These are phyloP conservation scores for Tanytarsus gracilentus DNA, from an alignment of 2,888 invertebrate genomes.

Conservation along the genomic window DNA sequence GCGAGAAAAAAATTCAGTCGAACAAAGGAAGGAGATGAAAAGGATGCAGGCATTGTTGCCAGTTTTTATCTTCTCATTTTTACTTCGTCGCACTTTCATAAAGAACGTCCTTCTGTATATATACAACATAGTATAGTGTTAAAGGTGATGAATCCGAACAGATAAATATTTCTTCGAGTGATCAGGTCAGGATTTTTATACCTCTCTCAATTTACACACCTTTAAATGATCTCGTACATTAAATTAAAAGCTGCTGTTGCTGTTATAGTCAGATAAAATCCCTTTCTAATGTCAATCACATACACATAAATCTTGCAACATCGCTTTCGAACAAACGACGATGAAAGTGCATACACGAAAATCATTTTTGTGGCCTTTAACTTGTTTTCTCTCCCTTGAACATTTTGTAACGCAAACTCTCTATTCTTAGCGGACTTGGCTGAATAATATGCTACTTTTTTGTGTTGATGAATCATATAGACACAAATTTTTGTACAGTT, in stretches of 20 bases:
- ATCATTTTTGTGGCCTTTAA: conserved; percentile 1
- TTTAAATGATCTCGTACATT: not conserved
- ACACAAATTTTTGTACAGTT: conserved; percentile 2
- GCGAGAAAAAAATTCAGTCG: not conserved
- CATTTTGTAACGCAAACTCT: not conserved
- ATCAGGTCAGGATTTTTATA: conserved; percentile 8
- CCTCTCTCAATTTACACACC: not conserved
- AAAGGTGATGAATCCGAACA: not conserved
- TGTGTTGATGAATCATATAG: conserved; percentile 15
- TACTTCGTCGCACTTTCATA: not conserved
- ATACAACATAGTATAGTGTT: not conserved
- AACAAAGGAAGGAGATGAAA: not conserved
- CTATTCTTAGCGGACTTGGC: not conserved
- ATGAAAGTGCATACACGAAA: conserved; percentile 3
- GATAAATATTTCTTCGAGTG: conserved; percentile 2
- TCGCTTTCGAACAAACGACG: too few relatives aligned
- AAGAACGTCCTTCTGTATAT: conserved; percentile 11
- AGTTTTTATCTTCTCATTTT: too few relatives aligned
- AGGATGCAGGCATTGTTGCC: conserved; percentile 8
- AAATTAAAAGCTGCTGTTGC: not conserved
- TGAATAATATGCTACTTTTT: too few relatives aligned
- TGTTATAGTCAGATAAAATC: not conserved
- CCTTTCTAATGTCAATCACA: not conserved
- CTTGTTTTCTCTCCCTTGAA: conserved; percentile 5
- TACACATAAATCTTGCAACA: not conserved